Evolutionary conservation across 1,140 invertebrate species (phyloP).

Genomic region (Melipona quadrifasciata): DNA sequence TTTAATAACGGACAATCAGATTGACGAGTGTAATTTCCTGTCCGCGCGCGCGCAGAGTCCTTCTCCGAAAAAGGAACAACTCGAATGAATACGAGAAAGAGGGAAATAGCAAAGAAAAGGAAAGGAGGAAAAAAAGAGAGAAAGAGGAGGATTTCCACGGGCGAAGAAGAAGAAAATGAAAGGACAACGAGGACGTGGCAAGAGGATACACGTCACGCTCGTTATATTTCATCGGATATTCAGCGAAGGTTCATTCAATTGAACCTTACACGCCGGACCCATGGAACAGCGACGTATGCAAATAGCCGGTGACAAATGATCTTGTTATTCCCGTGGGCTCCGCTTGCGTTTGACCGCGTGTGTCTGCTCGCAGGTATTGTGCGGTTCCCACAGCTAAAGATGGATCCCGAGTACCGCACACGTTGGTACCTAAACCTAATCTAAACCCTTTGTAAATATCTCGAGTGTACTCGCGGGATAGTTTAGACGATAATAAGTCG

Average conservation of each 20-base stretch:
- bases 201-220: slow-evolving; percentile 65
- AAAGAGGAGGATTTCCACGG: background rate
- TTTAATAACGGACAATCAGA: slow-evolving; percentile 53
- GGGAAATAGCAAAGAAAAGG: too few relatives aligned
- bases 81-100: background rate
- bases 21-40: slow-evolving; percentile 44
- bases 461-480: too few relatives aligned
- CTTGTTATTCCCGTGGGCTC: slow-evolving; percentile 75
- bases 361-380: slow-evolving; percentile 58
- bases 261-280: slow-evolving; percentile 73
- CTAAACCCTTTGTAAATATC: too few relatives aligned
- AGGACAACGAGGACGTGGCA: slow-evolving; percentile 43
- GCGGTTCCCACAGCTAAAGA: slow-evolving; percentile 21
- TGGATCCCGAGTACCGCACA: too few relatives aligned
- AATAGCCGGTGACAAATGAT: slow-evolving; percentile 80
- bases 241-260: slow-evolving; percentile 77
- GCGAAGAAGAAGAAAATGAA: slow-evolving; percentile 36
- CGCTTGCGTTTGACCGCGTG: slow-evolving; percentile 35
- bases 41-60: background rate
- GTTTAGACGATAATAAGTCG: too few relatives aligned
- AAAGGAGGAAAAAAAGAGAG: background rate
- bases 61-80: background rate
- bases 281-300: slow-evolving; percentile 76
- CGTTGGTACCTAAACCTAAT: too few relatives aligned
- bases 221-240: slow-evolving; percentile 78